Base-by-base conservation (phyloP, 2,797 vertebrate species). In the Zalophus californianus region DNA sequence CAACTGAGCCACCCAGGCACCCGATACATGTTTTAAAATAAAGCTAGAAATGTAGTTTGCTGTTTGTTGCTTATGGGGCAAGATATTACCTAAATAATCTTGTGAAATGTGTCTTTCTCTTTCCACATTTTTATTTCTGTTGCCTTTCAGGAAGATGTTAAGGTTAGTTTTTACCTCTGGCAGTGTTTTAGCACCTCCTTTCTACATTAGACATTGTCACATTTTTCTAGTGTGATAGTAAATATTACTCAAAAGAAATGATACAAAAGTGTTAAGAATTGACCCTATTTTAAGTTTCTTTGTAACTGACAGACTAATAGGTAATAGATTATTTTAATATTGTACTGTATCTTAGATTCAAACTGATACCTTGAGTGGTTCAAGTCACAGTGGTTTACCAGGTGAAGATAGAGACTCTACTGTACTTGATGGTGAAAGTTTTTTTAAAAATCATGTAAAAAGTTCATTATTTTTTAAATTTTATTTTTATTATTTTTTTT, bases 81-180 rank as follows among this genome's bases (percentile, higher is more conserved):
- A 78, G 64, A 27, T 96, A 68, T 85, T 92, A 85, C 50, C 93
- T 21, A 97, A 87, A 91, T 90, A 77, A 84, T 94, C 41, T 88
- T 70, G 15, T 85, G 20, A 86, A 91, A 12, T 92, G 13, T 91
- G 44, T 82, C 35, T 44, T 73, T 73, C 13, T 52, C 18, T 91
- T 85, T 80, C 32, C 25, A 60, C 35, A 58, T 87, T 88, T 91
- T 94, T 90, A 44, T 96, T 66, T 38, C 23, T 16, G 62, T 27
- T 96, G 70, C 66, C 83, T 97, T 92, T 96, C 64, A 92, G 77
- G 77, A 96, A 97, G 83, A 94, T 92, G 73, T 73, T 89, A 95
- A 91, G 41, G 35, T 92, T 93, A 77, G 16, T 97, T 96, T 94
- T 97, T 88, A 93, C 32, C 68, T 87, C 48, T 94, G 54, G 48